A percentile compares a stretch with the other conserved stretches of the same genome.
These are phyloP conservation scores for Pseudococcus viburni DNA, from an alignment of 2,888 invertebrate species.

Conservation along the genomic window DNA sequence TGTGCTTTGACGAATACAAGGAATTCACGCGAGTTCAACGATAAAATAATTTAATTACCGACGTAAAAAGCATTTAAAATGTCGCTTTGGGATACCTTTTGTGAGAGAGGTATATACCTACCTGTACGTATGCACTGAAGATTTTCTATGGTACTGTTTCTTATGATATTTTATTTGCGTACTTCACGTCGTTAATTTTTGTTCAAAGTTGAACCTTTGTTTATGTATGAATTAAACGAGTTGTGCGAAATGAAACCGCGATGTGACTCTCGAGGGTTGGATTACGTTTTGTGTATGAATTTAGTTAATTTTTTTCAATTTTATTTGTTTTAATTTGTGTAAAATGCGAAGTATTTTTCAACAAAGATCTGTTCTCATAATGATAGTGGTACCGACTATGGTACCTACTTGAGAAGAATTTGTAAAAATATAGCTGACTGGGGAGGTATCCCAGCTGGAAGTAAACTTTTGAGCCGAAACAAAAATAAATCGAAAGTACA, in stretches of 20 bases:
- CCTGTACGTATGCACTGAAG: neutral
- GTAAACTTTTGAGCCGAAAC: too few species aligned
- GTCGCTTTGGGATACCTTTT: constrained; percentile 7
- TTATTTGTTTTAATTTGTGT: neutral
- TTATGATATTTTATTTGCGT: neutral
- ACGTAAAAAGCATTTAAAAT: neutral
- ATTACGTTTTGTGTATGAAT: neutral
- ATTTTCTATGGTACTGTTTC: neutral
- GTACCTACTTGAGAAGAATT: too few species aligned
- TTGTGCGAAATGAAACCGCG: neutral
- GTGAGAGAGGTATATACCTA: neutral
- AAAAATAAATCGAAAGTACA: too few species aligned
- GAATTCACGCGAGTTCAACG: neutral
- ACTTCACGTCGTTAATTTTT: neutral
- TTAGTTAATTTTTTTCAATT: neutral
- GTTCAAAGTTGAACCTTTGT: neutral
- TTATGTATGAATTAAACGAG: neutral
- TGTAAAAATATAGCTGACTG: too few species aligned
- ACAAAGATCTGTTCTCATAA: too few species aligned
- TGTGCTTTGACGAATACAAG: neutral
- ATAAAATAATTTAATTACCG: constrained; percentile 15
- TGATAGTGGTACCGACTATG: too few species aligned
- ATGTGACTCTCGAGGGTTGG: neutral
- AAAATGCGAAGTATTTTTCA: too few species aligned
- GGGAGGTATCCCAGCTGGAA: too few species aligned